These are phyloP conservation scores for Chionis minor DNA, from an alignment of 2,113 vertebrate species.

Conservation along the genomic window DNA sequence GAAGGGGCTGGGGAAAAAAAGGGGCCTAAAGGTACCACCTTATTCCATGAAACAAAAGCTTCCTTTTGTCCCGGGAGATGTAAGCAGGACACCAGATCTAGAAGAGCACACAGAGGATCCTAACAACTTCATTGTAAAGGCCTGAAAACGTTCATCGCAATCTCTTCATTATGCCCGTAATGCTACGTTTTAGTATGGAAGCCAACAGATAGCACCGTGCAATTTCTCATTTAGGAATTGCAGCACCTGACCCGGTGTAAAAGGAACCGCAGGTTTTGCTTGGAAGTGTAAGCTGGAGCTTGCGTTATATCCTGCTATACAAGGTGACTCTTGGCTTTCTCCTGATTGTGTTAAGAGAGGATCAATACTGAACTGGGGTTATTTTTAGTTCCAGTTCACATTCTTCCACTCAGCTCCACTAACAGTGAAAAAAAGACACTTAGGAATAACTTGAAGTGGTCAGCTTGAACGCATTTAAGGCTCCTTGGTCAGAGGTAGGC, in stretches of 20 bases:
- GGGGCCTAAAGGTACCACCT: not conserved
- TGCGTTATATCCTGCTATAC: fast-evolving
- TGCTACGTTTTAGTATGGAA: not conserved
- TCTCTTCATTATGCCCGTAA: not conserved
- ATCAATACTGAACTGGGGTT: not conserved
- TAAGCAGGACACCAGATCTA: not conserved
- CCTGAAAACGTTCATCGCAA: not conserved
- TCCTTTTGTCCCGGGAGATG: not conserved
- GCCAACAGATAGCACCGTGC: not conserved
- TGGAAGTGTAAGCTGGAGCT: not conserved
- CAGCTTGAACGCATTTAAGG: not conserved
- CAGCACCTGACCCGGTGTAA: not conserved
- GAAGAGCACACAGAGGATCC: not conserved
- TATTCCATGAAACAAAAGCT: not conserved
- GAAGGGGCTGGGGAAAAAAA: not conserved
- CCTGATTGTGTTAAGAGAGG: not conserved
- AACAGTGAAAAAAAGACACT: not conserved
- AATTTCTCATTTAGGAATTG: not conserved
- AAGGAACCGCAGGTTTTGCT: not conserved
- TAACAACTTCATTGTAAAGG: not conserved
- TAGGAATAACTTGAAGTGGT: not conserved
- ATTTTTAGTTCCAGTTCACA: conserved; percentile 15
- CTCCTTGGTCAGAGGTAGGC: not conserved
- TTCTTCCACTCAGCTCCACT: not conserved
- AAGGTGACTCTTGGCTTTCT: not conserved